Evolutionary conservation across 2,888 invertebrate genomes (phyloP), one percentile per base, ranked within the genome.

Genomic region (Alviniconcha strummeri): DNA sequence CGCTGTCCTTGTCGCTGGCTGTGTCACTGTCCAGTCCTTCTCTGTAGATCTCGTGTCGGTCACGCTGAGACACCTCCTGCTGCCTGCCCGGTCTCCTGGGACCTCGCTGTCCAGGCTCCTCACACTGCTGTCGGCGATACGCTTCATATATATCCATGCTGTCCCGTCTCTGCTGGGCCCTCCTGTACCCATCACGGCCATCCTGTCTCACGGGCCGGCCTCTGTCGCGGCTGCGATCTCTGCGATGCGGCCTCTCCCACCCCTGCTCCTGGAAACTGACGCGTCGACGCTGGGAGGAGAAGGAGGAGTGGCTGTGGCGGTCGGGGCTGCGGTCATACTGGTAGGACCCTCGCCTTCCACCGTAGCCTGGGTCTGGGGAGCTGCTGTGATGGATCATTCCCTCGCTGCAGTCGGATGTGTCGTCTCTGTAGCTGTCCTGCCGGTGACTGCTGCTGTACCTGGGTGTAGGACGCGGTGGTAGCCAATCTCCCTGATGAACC

Each of bases 1-100:
- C 86, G 64, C 86, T 84, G 82, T 85, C 83, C 19, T 67, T 84
- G 82, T 86, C 84, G 72, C 85, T 85, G 57, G 84, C 83, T 5
- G 86, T 84, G 56, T 86, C 86, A 36, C 82, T 84, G 77, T 80
- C 75, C 19, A 85, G 75, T 1, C 55, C 55, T 52, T 84, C 74
- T 17, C 76, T 82, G 69, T 82, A 82, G 64, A 64, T 79, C 72
- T 69, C 81, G 9, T 11, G 5, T 64, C 17, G 67, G 80, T 36
- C 19, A 15, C 52, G 67, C 69, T 52, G 36, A 36, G 36, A 36
- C 36, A 36, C 36, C 36, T 36, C 36, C 36, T 36, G 36, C 36
- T 71, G 60, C 60, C 11, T 52, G 57, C 55, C 19, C 5, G 72
- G 72, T 15, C 81, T 72, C 56, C 60, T 81, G 54, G 71, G 19